Evolutionary conservation across 2,797 vertebrate genomes (phyloP), one percentile per base, ranked within the genome.

Genomic region (Fringilla coelebs): DNA sequence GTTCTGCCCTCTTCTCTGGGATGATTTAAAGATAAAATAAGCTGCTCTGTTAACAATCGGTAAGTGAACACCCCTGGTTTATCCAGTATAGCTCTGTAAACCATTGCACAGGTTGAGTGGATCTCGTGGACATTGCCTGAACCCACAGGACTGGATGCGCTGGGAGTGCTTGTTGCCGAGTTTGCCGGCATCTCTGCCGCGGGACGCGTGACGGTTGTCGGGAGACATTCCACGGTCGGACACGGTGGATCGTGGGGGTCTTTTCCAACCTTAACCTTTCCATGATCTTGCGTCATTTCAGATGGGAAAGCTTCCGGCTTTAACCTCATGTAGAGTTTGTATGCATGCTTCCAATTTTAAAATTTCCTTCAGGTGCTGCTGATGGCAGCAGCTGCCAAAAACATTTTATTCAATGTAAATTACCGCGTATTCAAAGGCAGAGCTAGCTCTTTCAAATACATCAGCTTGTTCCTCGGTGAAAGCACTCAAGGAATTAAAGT

Each of bases 321-420:
- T 52, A 29, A 11, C 9, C 36, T 65, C 46, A 0, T 1, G 60
- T 6, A 8, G 18, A 36, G 15, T 13, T 72, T 34, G 0, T 28
- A 26, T 11, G 34, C 28, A 0, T 5, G 29, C 20, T 41, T 36
- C 41, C 54, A 21, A 1, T 10, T 26, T 6, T 29, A 73, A 57
- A 78, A 4, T 11, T 26, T 58, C 24, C 14, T 67, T 26, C 32
- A 16, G 52, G 67, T 54, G 34, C 61, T 9, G 7, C 20, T 7
- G 48, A 26, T 32, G 76, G 93, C 51, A 55, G 43, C 25, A 51
- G 77, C 24, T 41, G 72, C 73, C 22, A 25, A 2, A n/a, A 32
- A 0, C 19, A 0, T 9, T 41, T 38, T 52, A 1, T n/a, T 60
- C n/a, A 2, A 0, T 34, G 51, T 31, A 48, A 76, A 52, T 82